Evolutionary conservation across 2,113 vertebrate species (phyloP).

Genomic region (Odocoileus virginianus): DNA sequence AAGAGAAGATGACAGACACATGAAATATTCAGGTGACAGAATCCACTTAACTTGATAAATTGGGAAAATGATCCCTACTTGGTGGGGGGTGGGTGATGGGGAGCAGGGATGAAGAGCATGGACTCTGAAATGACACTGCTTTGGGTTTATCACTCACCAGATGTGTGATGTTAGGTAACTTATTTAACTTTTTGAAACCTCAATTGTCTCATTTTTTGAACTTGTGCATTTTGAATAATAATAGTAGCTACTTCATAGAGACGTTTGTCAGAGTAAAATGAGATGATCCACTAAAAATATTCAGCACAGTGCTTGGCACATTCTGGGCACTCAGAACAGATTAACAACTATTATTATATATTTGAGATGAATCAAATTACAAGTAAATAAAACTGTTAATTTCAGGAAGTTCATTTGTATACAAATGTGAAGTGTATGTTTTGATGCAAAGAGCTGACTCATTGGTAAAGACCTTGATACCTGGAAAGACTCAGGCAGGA

Average conservation of each 20-base stretch:
- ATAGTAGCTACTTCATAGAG: not conserved
- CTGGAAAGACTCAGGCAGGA: not conserved
- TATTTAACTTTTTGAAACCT: not conserved
- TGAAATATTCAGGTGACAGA: not conserved
- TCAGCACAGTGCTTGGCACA: not conserved
- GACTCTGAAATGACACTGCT: not conserved
- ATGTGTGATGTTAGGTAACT: not conserved
- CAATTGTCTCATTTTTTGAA: not conserved
- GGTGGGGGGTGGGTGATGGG: not conserved
- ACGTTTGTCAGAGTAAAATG: not conserved
- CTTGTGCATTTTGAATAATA: not conserved
- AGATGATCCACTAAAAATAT: not conserved
- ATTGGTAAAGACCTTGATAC: not conserved
- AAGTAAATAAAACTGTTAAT: not conserved
- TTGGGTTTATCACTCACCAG: not conserved
- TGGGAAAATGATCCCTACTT: not conserved
- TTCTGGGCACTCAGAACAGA: not conserved
- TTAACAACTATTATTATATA: not conserved
- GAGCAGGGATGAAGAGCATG: not conserved
- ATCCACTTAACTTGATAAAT: not conserved
- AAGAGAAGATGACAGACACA: not conserved
- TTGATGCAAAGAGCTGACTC: not conserved
- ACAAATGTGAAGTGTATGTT: not conserved
- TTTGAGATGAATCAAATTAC: not conserved
- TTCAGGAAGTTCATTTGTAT: not conserved